Evolutionary conservation across 2,113 vertebrate species (phyloP), one percentile per base, ranked within the genome.

Genomic region (Colius striatus): DNA sequence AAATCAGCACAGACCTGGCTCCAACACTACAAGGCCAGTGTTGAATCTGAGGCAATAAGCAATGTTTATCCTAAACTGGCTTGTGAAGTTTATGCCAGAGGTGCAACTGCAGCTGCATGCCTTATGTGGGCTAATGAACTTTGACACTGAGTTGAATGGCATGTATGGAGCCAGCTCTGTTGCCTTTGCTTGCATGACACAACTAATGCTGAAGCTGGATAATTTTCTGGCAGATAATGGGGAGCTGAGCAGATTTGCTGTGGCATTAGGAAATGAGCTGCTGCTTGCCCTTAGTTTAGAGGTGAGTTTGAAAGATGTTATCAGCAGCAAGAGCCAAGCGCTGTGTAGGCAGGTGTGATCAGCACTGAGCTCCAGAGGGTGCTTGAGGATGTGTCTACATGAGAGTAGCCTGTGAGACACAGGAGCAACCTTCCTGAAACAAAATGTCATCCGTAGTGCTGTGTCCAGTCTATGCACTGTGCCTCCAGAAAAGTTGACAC

Each of bases 231-330:
- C 61, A 84, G 76, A 93, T 94, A 95, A 94, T 81, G 65, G 83
- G 61, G 80, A 93, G 68, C 73, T 92, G 92, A 94, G 80, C 61
- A 84, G 90, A 96, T 96, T 94, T 95, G 76, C 90, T 84, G 19
- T 84, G 73, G 88, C 94, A 84, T 90, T 92, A 87, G 88, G 90
- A 95, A 90, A 84, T 87, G 76, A 96, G 86, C 80, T 78, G 85
- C 85, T 84, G 73, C 80, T 94, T 90, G 92, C 61, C 85, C 76
- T 81, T 83, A 92, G 43, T 92, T 96, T 81, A 92, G 86, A 90
- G 86, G 73, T 93, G 86, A 94, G 92, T 87, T 78, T 53, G 70
- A 87, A 94, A 90, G 92, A 88, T 89, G 58, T 18, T 87, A 60
- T 92, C 95, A 88, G 82, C 51, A 71, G 43, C 34, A 55, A 71